Percentiles rank a stretch among this genome's conserved stretches.
These are phyloP conservation scores for Willisornis vidua DNA, from an alignment of 2,113 vertebrate species.

Conservation along the genomic window DNA sequence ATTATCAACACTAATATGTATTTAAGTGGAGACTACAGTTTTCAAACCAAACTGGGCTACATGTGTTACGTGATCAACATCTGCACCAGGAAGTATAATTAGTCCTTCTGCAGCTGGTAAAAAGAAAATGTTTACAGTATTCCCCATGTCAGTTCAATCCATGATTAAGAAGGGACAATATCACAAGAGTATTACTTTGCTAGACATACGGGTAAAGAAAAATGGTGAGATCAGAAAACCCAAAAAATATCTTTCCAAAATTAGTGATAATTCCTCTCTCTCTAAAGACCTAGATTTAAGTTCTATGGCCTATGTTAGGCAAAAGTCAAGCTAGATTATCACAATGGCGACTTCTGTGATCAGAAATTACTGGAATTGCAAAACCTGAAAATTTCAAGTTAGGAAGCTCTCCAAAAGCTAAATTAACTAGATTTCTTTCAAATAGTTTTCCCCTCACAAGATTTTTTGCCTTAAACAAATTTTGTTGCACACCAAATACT, in stretches of 20 bases:
- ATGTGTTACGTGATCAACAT: neutral
- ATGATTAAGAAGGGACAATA: neutral
- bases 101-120: neutral
- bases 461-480: neutral
- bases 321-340: slow-evolving; percentile 62
- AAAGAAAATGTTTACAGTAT: neutral
- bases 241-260: neutral
- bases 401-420: slow-evolving; percentile 20
- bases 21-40: neutral
- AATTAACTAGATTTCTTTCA: neutral
- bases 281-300: neutral
- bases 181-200: neutral
- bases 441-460: neutral
- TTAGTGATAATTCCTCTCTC: neutral
- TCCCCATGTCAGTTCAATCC: neutral
- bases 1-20: neutral
- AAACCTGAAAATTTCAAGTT: neutral
- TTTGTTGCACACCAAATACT: neutral
- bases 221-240: neutral
- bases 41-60: neutral
- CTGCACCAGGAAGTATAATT: neutral
- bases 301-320: slow-evolving; percentile 47
- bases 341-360: slow-evolving; percentile 62
- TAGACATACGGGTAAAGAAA: neutral
- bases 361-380: neutral